Base-by-base conservation (phyloP, 1,140 invertebrate species). In the Glossosoma conforme region DNA sequence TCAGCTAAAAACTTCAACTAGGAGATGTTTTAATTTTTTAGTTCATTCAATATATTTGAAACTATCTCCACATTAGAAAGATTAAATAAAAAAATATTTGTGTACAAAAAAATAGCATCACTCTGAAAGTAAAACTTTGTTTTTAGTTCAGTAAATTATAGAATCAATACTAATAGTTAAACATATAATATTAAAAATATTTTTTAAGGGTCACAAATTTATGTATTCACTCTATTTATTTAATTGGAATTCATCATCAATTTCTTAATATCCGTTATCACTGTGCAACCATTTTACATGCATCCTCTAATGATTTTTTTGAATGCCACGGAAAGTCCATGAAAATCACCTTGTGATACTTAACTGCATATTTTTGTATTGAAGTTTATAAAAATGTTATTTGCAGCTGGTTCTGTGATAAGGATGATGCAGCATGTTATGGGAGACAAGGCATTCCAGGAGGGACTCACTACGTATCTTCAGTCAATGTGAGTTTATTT, bases 341-440 rank as follows among this genome's bases (percentile, higher is more conserved):
- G n/a, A n/a, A n/a, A n/a, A n/a, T n/a, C n/a, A n/a, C n/a, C n/a
- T n/a, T n/a, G n/a, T n/a, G n/a, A n/a, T n/a, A n/a, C n/a, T n/a
- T n/a, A n/a, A n/a, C n/a, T n/a, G n/a, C n/a, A n/a, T n/a, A n/a
- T n/a, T n/a, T n/a, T n/a, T n/a, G n/a, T 8, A 28, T 28, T 6
- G 25, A 28, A 28, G 6, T 8, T 8, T 8, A 6, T 6, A n/a
- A 21, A 15, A 22, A 20, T 15, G 4, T 15, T 52, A 42, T 44
- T 66, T 59, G 58, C 62, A 81, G 76, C 76, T 44, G 77, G 74
- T 38, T 75, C 71, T 9, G 75, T 80, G 19, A 75, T 80, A 42
- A 66, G 75, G 10, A 79, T 80, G 77, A 69, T 78, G 62, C 64
- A 72, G 17, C 70, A 77, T 54, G 69, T 75, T 42, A 54, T 79